Evolutionary conservation across 1,140 invertebrate species (phyloP).

Genomic region (Drosophila burlai): DNA sequence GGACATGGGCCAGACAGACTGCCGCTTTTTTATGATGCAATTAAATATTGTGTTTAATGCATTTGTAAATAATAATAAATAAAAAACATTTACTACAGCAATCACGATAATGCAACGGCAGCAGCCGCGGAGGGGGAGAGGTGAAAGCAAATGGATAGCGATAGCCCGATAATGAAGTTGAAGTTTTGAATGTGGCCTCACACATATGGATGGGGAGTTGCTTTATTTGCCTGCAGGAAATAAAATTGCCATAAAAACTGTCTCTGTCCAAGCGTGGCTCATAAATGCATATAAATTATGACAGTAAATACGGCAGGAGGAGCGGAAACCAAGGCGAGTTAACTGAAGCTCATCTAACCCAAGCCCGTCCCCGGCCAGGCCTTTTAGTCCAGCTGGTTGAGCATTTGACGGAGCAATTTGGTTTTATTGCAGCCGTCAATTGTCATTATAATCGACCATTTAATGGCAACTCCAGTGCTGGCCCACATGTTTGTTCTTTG

Average conservation of each 20-base stretch:
- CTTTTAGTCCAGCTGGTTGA: slow-evolving; percentile 52
- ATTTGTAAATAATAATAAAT: slow-evolving; percentile 81
- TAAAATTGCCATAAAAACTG: slow-evolving; percentile 78
- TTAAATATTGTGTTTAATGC: slow-evolving; percentile 83
- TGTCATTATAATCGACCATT: slow-evolving; percentile 63
- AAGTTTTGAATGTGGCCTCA: slow-evolving; percentile 58
- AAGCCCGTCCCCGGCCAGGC: slow-evolving; percentile 5
- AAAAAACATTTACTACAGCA: slow-evolving; percentile 74
- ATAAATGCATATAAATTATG: slow-evolving; percentile 77
- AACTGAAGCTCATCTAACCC: slow-evolving; percentile 41
- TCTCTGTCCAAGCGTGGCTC: slow-evolving; percentile 44
- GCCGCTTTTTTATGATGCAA: slow-evolving; percentile 58
- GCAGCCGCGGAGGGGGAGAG: background rate
- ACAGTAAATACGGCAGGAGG: slow-evolving; percentile 19
- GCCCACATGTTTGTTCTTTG: slow-evolving; percentile 27
- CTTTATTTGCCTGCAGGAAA: slow-evolving; percentile 72
- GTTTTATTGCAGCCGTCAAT: slow-evolving; percentile 58
- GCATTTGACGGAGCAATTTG: slow-evolving; percentile 48
- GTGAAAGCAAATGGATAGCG: slow-evolving; percentile 20
- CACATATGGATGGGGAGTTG: slow-evolving; percentile 34
- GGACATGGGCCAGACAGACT: slow-evolving; percentile 38
- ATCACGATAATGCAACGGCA: slow-evolving; percentile 60
- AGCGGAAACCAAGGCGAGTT: background rate
- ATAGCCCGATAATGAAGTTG: slow-evolving; percentile 65
- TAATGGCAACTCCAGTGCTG: slow-evolving; percentile 48